phyloP scores from a whole-genome alignment of 2,113 vertebrate species.

The Petromus typicus region DNA sequence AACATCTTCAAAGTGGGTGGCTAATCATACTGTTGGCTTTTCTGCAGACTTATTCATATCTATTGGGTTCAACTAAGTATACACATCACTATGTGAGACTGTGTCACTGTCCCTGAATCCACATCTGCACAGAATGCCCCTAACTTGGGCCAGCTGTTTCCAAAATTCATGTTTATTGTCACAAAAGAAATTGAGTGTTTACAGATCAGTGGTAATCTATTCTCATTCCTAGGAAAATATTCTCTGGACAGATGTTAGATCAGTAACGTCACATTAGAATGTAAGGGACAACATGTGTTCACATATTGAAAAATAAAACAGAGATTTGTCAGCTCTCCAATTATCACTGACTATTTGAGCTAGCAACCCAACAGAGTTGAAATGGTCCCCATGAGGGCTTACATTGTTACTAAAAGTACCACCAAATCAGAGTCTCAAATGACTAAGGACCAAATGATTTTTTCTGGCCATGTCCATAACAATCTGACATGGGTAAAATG shows the following conservation, averaged over 20 bases:
- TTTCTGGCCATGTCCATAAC: background rate
- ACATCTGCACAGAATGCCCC: background rate
- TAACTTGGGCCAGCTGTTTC: conserved; percentile 40
- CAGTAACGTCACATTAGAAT: background rate
- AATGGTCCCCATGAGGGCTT: background rate
- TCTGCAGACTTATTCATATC: background rate
- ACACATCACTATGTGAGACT: background rate
- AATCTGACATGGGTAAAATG: background rate
- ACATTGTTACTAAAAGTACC: background rate
- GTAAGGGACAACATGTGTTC: conserved; percentile 31
- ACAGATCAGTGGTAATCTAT: background rate
- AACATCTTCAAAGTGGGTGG: background rate
- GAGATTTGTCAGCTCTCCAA: conserved; percentile 50
- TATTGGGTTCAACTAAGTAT: conserved; percentile 19
- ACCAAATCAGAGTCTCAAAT: background rate
- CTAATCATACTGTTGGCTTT: background rate
- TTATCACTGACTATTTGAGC: conserved; percentile 36
- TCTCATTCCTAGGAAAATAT: background rate
- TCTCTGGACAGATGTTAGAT: conserved; percentile 60
- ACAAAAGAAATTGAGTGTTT: conserved; percentile 25
- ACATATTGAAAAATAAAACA: conserved; percentile 26
- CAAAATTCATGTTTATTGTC: conserved; percentile 1
- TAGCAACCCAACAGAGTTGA: background rate
- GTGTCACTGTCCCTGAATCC: background rate
- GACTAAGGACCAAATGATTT: background rate